phyloP scores from a whole-genome alignment of 1,140 invertebrate genomes.

The Nebria ingens region DNA sequence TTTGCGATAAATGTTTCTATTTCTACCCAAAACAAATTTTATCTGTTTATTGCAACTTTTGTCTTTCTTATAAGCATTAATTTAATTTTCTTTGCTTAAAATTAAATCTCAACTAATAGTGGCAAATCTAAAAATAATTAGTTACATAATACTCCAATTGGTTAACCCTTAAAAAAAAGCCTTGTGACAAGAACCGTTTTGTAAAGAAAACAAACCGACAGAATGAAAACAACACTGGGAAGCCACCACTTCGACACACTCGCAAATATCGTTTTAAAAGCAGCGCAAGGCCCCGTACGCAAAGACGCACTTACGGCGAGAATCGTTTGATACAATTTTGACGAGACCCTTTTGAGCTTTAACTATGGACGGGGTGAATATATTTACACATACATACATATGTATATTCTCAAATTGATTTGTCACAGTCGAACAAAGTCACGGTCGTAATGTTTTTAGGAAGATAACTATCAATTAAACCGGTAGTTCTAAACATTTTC shows the following conservation, averaged over 20 bases:
- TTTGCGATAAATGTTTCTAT: too few species aligned
- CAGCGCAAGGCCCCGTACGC: too few species aligned
- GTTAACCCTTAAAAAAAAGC: too few species aligned
- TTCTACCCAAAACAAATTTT: too few species aligned
- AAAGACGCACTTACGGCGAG: neutral
- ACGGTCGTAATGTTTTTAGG: conserved; percentile 2
- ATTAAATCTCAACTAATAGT: too few species aligned
- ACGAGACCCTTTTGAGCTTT: neutral
- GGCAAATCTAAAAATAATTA: too few species aligned
- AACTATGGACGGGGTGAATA: neutral
- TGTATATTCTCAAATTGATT: conserved; percentile 9
- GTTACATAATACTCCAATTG: too few species aligned
- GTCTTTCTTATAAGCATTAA: too few species aligned
- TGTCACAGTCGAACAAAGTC: conserved; percentile 8
- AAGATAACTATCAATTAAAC: conserved; percentile 2
- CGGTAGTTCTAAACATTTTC: neutral
- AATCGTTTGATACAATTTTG: neutral
- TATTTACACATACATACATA: conserved; percentile 7
- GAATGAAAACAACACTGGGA: conserved; percentile 1
- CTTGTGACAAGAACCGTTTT: neutral
- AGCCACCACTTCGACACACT: too few species aligned
- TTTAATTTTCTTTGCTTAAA: too few species aligned
- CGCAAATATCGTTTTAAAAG: too few species aligned
- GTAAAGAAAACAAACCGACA: neutral
- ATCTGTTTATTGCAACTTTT: too few species aligned